These are phyloP conservation scores for Aphelocoma californica DNA, from an alignment of 2,797 vertebrate species.

Conservation along the genomic window DNA sequence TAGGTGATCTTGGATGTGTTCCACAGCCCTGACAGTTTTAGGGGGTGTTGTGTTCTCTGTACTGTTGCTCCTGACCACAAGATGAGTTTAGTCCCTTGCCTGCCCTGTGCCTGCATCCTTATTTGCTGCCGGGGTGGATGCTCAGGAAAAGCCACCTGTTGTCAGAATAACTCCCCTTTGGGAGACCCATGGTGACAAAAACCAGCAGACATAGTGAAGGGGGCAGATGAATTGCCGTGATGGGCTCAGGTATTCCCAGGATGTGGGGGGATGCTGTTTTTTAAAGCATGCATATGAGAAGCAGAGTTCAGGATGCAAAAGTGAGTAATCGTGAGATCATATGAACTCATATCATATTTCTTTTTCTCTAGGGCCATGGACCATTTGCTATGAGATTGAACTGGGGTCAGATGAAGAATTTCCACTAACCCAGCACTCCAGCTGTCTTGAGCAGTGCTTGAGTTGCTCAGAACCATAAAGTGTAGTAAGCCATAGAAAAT, in stretches of 20 bases:
- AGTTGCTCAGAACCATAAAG: not conserved
- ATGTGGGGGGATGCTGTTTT: not conserved
- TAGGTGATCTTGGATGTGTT: not conserved
- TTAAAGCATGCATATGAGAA: not conserved
- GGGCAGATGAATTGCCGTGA: not conserved
- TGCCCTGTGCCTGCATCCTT: not conserved
- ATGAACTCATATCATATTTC: not conserved
- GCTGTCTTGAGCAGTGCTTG: not conserved
- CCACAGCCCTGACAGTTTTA: not conserved
- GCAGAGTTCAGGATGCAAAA: not conserved
- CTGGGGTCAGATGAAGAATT: not conserved
- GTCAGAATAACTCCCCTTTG: not conserved
- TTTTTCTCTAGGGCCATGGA: not conserved
- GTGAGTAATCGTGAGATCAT: rapidly evolving
- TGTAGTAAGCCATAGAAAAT: not conserved
- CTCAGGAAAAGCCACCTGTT: not conserved
- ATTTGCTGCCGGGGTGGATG: not conserved
- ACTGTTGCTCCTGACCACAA: not conserved
- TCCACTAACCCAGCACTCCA: not conserved
- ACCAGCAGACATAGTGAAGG: rapidly evolving
- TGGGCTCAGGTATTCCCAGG: not conserved
- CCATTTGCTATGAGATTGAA: not conserved
- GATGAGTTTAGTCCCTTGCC: not conserved
- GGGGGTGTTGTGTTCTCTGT: not conserved
- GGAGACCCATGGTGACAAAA: not conserved